Conservation (phyloP, 2,888 invertebrate genomes). For the Melanargia galathea region DNA sequence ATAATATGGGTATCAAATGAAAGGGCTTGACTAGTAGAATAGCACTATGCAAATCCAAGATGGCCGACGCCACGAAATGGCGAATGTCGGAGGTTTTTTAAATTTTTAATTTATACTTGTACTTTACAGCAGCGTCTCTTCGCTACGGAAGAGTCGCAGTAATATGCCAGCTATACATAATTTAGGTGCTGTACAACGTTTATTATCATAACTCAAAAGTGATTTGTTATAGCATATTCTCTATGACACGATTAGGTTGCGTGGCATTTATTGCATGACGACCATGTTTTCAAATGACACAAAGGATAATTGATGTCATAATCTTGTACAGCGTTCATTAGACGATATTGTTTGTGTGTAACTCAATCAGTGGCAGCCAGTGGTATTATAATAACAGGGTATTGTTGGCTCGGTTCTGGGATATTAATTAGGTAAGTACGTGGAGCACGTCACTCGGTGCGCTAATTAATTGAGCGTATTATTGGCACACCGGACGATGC, state of each 20-base stretch:
- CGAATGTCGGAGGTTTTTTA: no score
- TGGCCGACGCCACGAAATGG: no score
- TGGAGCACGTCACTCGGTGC: constrained; percentile 61
- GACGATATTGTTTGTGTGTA: constrained; percentile 55
- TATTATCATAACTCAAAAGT: no score
- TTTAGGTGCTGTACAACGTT: no score
- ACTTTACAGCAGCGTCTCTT: no score
- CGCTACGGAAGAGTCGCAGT: no score
- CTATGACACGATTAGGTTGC: neutral
- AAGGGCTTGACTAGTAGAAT: no score
- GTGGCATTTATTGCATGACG: neutral
- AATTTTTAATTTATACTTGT: no score
- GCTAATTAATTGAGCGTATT: constrained; percentile 77
- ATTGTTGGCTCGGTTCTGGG: constrained; percentile 62
- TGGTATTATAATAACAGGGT: constrained; percentile 62
- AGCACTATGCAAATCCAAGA: no score
- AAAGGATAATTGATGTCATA: constrained; percentile 8
- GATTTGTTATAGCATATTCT: neutral
- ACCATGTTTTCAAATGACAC: constrained; percentile 6
- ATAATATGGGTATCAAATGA: no score
- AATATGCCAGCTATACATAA: no score
- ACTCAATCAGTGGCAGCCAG: constrained; percentile 63
- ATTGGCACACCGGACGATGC: constrained; percentile 65
- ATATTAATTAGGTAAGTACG: constrained; percentile 77
- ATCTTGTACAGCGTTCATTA: constrained; percentile 42